Conservation (phyloP, 2,888 invertebrate genomes). For the Scelioninae gen. 2 region DNA sequence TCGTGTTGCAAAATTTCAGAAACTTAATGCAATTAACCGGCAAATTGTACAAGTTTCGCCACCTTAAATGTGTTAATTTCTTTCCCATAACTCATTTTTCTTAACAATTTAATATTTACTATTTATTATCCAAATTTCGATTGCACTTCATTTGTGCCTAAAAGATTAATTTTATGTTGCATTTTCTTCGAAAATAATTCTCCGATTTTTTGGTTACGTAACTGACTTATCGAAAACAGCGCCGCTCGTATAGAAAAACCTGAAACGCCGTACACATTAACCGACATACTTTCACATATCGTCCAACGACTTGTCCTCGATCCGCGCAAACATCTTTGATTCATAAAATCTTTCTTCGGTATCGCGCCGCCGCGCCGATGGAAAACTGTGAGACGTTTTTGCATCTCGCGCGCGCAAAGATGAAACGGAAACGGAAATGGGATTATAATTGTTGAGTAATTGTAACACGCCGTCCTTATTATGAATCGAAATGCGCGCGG, state of each 20-base stretch:
- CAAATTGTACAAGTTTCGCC: too few species aligned
- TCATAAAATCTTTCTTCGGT: slow-evolving; percentile 32
- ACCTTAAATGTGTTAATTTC: too few species aligned
- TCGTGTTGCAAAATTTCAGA: too few species aligned
- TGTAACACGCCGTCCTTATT: slow-evolving; percentile 39
- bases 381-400: slow-evolving; percentile 13
- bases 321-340: slow-evolving; percentile 41
- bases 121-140: too few species aligned
- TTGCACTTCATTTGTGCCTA: too few species aligned
- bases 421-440: slow-evolving; percentile 54
- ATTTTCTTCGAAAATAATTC: too few species aligned
- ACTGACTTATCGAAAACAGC: slow-evolving; percentile 18
- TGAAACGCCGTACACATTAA: slow-evolving; percentile 28
- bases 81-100: too few species aligned
- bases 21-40: too few species aligned
- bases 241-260: background rate
- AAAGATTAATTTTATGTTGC: too few species aligned
- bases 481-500: slow-evolving; percentile 14
- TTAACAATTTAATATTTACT: too few species aligned
- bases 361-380: slow-evolving; percentile 4
- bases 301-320: slow-evolving; percentile 40
- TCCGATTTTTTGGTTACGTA: slow-evolving; percentile 11
- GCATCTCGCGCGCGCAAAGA: slow-evolving; percentile 31
- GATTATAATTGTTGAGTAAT: slow-evolving; percentile 51
- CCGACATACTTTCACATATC: slow-evolving; percentile 49